These are phyloP conservation scores for Muscina levida DNA, from an alignment of 2,888 invertebrate genomes.

Conservation along the genomic window DNA sequence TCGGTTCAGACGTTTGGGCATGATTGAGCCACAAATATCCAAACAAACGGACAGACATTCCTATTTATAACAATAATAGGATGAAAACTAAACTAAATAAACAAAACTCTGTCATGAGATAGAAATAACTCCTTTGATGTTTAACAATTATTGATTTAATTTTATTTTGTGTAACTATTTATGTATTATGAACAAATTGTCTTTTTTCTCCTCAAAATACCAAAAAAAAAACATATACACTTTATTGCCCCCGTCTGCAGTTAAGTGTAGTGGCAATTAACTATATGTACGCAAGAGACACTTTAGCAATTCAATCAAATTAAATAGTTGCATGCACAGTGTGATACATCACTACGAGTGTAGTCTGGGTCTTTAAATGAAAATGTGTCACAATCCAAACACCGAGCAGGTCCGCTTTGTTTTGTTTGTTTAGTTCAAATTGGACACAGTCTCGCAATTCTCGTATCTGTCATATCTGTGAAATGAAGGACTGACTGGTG, in stretches of 20 bases:
- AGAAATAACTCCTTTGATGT: too few species aligned
- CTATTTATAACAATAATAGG: too few species aligned
- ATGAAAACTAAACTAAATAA: too few species aligned
- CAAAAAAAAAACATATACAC: too few species aligned
- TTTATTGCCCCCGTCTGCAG: background rate
- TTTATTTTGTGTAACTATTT: too few species aligned
- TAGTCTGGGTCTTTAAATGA: constrained; percentile 18
- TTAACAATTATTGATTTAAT: too few species aligned
- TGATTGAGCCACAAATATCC: too few species aligned
- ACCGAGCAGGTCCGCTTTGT: constrained; percentile 7
- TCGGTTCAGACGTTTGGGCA: too few species aligned
- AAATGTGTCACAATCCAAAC: constrained; percentile 28
- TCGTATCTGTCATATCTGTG: constrained; percentile 8
- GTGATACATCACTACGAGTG: background rate
- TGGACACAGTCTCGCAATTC: background rate
- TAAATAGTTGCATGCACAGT: constrained; percentile 20
- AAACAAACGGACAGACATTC: too few species aligned
- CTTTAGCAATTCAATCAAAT: constrained; percentile 36
- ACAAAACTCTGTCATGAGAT: too few species aligned
- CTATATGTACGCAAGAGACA: constrained; percentile 15
- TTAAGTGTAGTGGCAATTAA: constrained; percentile 3
- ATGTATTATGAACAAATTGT: too few species aligned
- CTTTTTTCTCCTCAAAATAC: too few species aligned
- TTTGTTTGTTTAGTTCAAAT: constrained; percentile 13
- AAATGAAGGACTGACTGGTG: background rate